Percentiles rank a stretch among this genome's conserved stretches.
Conservation (phyloP, 2,113 vertebrate genomes). For the Elaphurus davidianus region DNA sequence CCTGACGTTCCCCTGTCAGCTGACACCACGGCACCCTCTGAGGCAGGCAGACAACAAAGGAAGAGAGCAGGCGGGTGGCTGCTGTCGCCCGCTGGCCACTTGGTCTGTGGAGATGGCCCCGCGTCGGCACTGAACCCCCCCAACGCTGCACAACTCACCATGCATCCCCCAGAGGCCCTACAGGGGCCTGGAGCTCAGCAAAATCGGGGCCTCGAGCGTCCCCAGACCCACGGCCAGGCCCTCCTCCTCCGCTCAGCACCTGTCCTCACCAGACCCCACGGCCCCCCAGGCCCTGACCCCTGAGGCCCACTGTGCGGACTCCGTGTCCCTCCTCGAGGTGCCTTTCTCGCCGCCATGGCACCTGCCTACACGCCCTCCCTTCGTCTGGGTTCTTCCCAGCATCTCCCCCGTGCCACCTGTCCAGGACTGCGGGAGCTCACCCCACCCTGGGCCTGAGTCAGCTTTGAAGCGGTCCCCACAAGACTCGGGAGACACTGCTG, state of each 20-base stretch:
- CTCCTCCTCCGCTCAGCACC: background rate
- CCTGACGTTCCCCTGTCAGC: background rate
- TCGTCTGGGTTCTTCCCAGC: background rate
- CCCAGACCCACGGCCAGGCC: background rate
- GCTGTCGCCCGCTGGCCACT: background rate
- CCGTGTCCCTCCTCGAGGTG: accelerated
- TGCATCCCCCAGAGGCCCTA: no score
- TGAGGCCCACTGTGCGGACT: background rate
- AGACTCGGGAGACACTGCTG: background rate
- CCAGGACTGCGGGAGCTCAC: background rate
- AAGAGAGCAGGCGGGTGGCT: background rate
- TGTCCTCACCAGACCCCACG: background rate
- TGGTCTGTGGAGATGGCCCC: background rate
- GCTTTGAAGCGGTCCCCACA: background rate
- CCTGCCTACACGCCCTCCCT: background rate
- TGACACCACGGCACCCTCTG: background rate
- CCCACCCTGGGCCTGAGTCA: background rate
- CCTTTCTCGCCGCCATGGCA: background rate
- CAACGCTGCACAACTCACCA: background rate
- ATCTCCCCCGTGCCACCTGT: background rate
- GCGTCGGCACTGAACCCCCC: background rate
- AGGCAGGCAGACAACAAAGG: background rate
- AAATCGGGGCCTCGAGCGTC: background rate
- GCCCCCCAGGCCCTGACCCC: background rate
- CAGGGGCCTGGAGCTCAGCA: background rate